Evolutionary conservation across 2,113 vertebrate genomes (phyloP), one percentile per base, ranked within the genome.

Genomic region (Xiphophorus couchianus): DNA sequence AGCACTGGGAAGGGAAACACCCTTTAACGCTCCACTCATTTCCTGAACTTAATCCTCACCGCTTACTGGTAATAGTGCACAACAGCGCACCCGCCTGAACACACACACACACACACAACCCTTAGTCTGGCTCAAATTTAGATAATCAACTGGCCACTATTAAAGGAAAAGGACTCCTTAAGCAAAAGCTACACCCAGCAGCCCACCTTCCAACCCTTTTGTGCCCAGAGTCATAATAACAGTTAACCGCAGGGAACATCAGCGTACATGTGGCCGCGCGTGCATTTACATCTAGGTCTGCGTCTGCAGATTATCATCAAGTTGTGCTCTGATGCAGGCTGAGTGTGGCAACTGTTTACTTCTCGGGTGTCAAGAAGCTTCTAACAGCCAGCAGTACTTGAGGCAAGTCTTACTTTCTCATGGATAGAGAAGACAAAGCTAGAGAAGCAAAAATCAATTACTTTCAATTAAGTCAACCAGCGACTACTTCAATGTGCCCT

Each of bases 391-490:
- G 22, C 81, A 58, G 51, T 54, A 81, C 89, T 89, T 72, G 71
- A 96, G 96, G 96, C 96, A 93, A 96, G 93, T 95, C 93, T 83
- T 75, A 31, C 44, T 92, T 95, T 92, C 94, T 96, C 94, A 93
- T 84, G 87, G 94, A 95, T 94, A 95, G 93, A 95, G 95, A 94
- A 95, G 94, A 95, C 95, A 91, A 95, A 81, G 73, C 78, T 67
- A 25, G 69, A 19, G 94, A 95, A 94, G 81, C 75, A 69, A 85
- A 87, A 92, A 92, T 91, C 96, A 97, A 97, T 97, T 97, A 97
- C 95, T 94, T 96, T 95, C 96, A 97, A 97, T 98, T 97, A 97
- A 96, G 96, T 97, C 95, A 97, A 95, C 94, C 92, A 93, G 96
- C 94, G 93, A 95, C 83, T 95, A 94, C 93, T 94, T 94, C 93